Evolutionary conservation across 2,113 vertebrate genomes (phyloP).

Genomic region (Albula goreensis): DNA sequence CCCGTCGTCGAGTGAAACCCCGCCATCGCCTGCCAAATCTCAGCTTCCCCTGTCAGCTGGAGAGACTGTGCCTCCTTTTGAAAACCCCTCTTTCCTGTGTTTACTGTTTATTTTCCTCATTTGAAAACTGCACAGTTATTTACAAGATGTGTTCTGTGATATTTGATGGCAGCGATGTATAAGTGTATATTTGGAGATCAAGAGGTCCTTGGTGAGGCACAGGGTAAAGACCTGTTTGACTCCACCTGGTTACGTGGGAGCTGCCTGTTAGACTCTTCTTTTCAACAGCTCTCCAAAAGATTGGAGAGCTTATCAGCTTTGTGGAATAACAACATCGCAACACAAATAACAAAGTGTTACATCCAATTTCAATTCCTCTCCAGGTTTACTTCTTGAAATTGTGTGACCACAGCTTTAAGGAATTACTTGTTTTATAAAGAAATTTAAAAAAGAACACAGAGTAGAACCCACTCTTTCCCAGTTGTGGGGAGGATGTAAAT

Average conservation of each 20-base stretch:
- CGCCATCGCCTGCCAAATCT: conserved; percentile 33
- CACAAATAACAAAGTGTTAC: neutral
- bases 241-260: neutral
- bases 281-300: neutral
- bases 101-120: conserved; percentile 49
- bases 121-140: conserved; percentile 59
- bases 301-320: neutral
- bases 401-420: conserved; percentile 44
- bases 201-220: conserved; percentile 58
- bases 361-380: neutral
- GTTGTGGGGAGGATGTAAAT: neutral
- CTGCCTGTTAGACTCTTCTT: neutral
- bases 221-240: conserved; percentile 46
- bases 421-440: conserved; percentile 37
- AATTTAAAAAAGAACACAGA: neutral
- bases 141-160: conserved; percentile 53
- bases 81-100: conserved; percentile 38
- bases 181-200: conserved; percentile 40
- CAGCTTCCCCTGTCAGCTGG: conserved; percentile 43
- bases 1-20: conserved; percentile 4
- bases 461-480: neutral
- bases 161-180: conserved; percentile 33
- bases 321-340: conserved; percentile 17
- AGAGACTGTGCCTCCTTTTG: conserved; percentile 51
- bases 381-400: conserved; percentile 40